phyloP scores from a whole-genome alignment of 2,888 invertebrate genomes.

The Elaeidobius kamerunicus region DNA sequence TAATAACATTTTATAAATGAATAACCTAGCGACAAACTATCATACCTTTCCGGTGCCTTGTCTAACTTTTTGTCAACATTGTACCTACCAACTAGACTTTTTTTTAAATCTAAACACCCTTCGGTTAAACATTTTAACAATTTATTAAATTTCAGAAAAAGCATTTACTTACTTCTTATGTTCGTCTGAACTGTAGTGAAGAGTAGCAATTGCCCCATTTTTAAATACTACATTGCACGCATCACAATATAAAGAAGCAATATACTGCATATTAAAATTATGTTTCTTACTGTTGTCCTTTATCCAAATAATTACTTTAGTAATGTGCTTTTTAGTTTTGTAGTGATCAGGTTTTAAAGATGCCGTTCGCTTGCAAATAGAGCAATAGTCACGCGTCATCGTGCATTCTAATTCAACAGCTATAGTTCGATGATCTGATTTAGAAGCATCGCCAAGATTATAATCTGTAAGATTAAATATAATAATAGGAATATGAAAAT shows the following conservation, averaged over 20 bases:
- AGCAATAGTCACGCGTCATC: background rate
- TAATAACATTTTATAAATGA: background rate
- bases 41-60: no score
- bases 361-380: background rate
- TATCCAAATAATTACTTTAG: background rate
- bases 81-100: no score
- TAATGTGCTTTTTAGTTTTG: background rate
- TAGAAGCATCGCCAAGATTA: no score
- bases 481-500: no score
- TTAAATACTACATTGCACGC: slow-evolving; percentile 2
- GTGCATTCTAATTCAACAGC: background rate
- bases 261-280: background rate
- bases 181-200: background rate
- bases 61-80: no score
- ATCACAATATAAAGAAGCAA: slow-evolving; percentile 1
- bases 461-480: no score
- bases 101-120: no score
- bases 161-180: slow-evolving; percentile 1
- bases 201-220: background rate
- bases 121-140: background rate
- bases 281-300: background rate
- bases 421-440: background rate
- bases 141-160: background rate
- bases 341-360: background rate
- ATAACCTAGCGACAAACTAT: background rate